A percentile compares a stretch with the other conserved stretches of the same genome.
phyloP scores from a whole-genome alignment of 2,113 vertebrate genomes.

The Nothoprocta perdicaria region DNA sequence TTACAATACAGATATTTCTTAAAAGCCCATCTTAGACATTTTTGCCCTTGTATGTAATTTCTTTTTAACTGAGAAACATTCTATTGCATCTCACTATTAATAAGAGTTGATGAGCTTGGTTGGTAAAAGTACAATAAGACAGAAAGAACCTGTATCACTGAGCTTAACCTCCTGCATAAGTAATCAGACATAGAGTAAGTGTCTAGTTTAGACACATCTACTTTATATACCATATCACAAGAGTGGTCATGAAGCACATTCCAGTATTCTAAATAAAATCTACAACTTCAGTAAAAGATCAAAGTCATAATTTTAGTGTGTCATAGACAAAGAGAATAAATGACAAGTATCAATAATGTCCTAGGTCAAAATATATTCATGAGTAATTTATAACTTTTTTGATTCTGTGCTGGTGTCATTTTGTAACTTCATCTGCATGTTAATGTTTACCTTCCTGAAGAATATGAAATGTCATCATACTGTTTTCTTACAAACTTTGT shows the following conservation, averaged over 20 bases:
- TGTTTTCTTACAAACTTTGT: neutral
- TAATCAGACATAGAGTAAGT: neutral
- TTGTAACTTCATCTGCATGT: neutral
- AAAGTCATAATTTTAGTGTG: neutral
- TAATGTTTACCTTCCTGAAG: neutral
- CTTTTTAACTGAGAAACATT: neutral
- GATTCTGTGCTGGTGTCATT: neutral
- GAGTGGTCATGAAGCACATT: neutral
- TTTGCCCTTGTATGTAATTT: neutral
- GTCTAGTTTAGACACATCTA: neutral
- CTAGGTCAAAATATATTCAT: neutral
- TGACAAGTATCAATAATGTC: neutral
- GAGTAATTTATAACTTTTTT: neutral
- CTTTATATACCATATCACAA: neutral
- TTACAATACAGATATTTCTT: neutral
- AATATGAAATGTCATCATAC: neutral
- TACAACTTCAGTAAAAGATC: neutral
- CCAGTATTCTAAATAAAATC: neutral
- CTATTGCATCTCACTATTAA: neutral
- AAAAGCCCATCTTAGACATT: neutral
- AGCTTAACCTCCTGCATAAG: neutral
- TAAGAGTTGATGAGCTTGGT: neutral
- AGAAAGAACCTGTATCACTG: rapidly evolving
- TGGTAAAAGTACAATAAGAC: neutral
- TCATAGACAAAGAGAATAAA: neutral